Evolutionary conservation across 2,797 vertebrate genomes (phyloP), one percentile per base, ranked within the genome.

Genomic region (Vireo griseus): DNA sequence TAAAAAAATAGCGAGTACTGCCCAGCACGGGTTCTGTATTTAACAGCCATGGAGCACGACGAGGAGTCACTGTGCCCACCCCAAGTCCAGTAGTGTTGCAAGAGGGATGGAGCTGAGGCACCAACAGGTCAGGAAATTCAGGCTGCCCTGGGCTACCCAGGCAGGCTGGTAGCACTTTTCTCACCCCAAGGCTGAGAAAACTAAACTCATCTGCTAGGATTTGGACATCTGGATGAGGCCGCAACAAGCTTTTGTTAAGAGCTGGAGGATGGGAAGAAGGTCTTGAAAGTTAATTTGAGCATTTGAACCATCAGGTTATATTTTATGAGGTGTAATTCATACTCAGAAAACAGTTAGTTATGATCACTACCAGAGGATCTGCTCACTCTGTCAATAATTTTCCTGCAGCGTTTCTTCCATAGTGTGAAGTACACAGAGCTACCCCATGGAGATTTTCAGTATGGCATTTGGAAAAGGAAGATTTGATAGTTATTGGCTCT

Each of bases 181-280:
- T n/a, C 47, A 16, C 11, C 39, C 29, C 39, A 11, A 33, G 47
- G 40, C 55, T 45, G 54, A 61, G 54, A 33, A 25, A 33, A 45
- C 16, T 16, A 4, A 0, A 5, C 51, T 28, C 40, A 2, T 54
- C 63, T 25, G 29, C 7, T 11, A 9, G 55, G 40, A 26, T 62
- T 48, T 40, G 25, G 73, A 54, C 29, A 47, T 26, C 7, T 0
- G 1, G 11, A 21, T 62, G 40, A 62, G 21, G 48, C 47, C 55
- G 18, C 13, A 33, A 31, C 48, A 47, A 69, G 48, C 40, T 40
- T 47, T 40, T 1, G 0, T 8, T 47, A 73, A 29, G 40, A 33
- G 24, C 40, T 62, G 40, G 33, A 86, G 48, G 25, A 47, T 40
- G 25, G 33, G 33, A 68, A 58, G 52, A 44, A 54, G 40, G 35